Evolutionary conservation across 2,888 invertebrate species (phyloP).

Genomic region (Scelioninae gen. 1): DNA sequence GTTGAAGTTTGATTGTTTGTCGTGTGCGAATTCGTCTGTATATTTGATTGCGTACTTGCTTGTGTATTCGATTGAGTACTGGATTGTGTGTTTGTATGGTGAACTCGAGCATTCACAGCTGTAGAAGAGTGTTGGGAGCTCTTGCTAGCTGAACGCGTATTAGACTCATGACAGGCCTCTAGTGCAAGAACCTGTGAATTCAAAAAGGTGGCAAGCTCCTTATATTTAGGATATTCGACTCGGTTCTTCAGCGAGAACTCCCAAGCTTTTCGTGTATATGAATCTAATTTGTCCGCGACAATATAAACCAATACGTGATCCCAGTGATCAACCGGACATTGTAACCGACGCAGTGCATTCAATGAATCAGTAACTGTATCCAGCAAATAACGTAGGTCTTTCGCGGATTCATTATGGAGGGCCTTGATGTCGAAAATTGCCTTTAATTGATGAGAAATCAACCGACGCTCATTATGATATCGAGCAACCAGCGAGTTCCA

Average conservation of each 20-base stretch:
- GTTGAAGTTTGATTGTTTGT: too few species aligned
- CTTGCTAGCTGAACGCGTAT: too few species aligned
- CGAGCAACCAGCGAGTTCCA: background rate
- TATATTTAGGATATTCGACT: background rate
- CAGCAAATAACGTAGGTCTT: background rate
- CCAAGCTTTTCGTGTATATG: background rate
- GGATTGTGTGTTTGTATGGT: too few species aligned
- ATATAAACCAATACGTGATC: conserved; percentile 15
- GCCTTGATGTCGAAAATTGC: background rate
- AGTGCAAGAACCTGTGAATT: conserved; percentile 1
- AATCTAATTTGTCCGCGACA: background rate
- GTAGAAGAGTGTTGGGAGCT: background rate
- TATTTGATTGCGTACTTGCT: too few species aligned
- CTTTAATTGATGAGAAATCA: background rate
- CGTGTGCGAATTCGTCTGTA: too few species aligned
- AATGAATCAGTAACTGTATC: background rate
- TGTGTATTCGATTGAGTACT: too few species aligned
- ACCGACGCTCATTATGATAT: conserved; percentile 5
- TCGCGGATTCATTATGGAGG: background rate
- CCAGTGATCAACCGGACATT: conserved; percentile 17
- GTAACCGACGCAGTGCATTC: background rate
- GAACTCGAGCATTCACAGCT: too few species aligned
- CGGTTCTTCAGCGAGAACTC: conserved; percentile 4
- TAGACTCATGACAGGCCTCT: background rate
- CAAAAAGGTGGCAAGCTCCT: background rate